Base-by-base conservation (phyloP, 2,113 vertebrate species). In the Anolis sagrei region DNA sequence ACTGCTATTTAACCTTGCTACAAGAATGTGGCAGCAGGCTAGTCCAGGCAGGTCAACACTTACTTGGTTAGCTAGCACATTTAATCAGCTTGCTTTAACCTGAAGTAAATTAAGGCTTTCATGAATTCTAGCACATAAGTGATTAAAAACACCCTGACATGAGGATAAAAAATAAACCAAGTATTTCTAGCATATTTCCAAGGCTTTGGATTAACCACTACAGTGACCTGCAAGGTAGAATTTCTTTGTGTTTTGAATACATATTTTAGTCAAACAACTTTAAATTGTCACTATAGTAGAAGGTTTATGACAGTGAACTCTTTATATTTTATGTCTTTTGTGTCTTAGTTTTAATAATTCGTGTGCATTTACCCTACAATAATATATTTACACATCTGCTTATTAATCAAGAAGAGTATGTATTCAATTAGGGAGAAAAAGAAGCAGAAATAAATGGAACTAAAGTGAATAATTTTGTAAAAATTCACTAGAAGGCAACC, bases 1-100 rank as follows among this genome's bases (percentile, higher is more conserved):
- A 96, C 95, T 96, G 95, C 87, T 96, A 58, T 96, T 97, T 97
- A 97, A 96, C 97, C 95, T 92, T 94, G 95, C 91, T 95, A 91
- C 85, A 94, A 94, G 92, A 94, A 95, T 95, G 95, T 96, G 94
- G 91, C 95, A 95, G 79, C 91, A 92, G 96, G 94, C 97, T 96
- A 96, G 96, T 95, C 95, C 95, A 94, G 95, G 87, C 97, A 97
- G 94, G 96, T 96, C 94, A 87, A 90, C 85, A 29, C 94, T 89
- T 87, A 92, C 93, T 96, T 95, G 94, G 94, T 97, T 81, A 95
- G 94, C 94, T 94, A 95, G 94, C 91, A 92, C 94, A 90, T 93
- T 94, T 96, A 95, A 95, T 96, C 95, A 95, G 92, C 96, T 94
- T 96, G 95, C 95, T 95, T 94, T 94, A 95, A 91, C 95, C 94